Evolutionary conservation across 2,113 vertebrate genomes (phyloP).

Genomic region (Lycaon pictus): DNA sequence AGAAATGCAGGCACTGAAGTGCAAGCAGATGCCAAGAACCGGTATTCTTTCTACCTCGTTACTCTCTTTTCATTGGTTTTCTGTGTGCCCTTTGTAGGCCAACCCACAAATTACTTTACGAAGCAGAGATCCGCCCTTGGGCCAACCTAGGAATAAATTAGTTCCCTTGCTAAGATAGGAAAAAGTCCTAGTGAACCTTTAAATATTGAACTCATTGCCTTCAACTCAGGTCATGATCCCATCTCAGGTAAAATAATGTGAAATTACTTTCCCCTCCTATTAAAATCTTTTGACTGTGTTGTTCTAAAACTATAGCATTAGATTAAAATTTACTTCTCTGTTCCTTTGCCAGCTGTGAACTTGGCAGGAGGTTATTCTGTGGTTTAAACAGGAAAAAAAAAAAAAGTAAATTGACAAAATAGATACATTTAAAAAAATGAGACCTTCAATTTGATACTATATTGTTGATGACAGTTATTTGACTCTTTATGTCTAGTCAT

Average conservation of each 20-base stretch:
- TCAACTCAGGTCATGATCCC: no score
- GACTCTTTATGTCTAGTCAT: constrained; percentile 59
- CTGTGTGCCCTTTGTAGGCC: neutral
- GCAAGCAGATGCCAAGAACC: constrained; percentile 15
- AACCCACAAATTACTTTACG: neutral
- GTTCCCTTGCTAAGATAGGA: neutral
- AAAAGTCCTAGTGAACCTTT: neutral
- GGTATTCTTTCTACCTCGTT: neutral
- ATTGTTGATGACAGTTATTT: constrained; percentile 61
- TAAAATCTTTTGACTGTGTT: neutral
- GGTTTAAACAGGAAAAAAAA: neutral
- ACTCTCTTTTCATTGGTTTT: neutral
- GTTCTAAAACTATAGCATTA: neutral
- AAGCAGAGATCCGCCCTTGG: neutral
- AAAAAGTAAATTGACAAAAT: neutral
- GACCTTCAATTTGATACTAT: neutral
- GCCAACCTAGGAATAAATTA: neutral
- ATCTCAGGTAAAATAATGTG: neutral
- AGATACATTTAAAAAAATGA: neutral
- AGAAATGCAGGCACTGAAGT: neutral
- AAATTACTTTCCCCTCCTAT: neutral
- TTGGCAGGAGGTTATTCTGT: neutral
- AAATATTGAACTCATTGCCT: neutral
- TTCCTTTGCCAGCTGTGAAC: neutral
- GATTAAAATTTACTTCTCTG: neutral